Conservation (phyloP, 2,888 invertebrate genomes). For the Tridacna gigas region DNA sequence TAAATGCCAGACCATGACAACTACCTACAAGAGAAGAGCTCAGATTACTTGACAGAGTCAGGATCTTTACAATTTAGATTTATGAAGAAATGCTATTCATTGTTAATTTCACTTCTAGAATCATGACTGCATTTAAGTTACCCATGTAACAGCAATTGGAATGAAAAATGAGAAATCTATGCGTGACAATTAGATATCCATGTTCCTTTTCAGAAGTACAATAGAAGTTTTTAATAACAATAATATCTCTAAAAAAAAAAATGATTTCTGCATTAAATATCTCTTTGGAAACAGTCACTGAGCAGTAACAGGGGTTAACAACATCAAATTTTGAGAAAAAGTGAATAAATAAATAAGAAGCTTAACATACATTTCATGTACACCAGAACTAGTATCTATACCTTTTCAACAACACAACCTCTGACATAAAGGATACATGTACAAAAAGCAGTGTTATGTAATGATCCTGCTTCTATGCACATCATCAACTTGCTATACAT, state of each 20-base stretch:
- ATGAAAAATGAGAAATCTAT: background rate
- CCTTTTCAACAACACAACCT: background rate
- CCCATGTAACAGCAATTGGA: too few relatives aligned
- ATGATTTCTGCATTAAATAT: conserved; percentile 15
- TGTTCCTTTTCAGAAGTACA: background rate
- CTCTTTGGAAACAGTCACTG: conserved; percentile 30
- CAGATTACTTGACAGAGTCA: too few relatives aligned
- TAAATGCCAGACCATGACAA: too few relatives aligned
- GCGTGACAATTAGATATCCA: background rate
- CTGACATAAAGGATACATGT: background rate
- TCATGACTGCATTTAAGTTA: too few relatives aligned
- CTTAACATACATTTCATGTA: conserved; percentile 41
- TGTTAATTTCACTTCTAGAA: too few relatives aligned
- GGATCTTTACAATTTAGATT: too few relatives aligned
- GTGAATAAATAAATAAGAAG: conserved; percentile 55
- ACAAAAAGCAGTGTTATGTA: background rate
- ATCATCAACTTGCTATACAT: background rate
- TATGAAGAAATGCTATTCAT: too few relatives aligned
- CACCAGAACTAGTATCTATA: conserved; percentile 13
- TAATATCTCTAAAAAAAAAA: background rate
- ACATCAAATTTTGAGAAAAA: conserved; percentile 44
- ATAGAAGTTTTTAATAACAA: background rate
- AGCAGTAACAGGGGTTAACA: conserved; percentile 52
- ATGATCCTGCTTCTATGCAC: background rate
- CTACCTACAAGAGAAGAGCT: too few relatives aligned